Base-by-base conservation (phyloP, 2,113 vertebrate genomes). In the Trinectes maculatus region DNA sequence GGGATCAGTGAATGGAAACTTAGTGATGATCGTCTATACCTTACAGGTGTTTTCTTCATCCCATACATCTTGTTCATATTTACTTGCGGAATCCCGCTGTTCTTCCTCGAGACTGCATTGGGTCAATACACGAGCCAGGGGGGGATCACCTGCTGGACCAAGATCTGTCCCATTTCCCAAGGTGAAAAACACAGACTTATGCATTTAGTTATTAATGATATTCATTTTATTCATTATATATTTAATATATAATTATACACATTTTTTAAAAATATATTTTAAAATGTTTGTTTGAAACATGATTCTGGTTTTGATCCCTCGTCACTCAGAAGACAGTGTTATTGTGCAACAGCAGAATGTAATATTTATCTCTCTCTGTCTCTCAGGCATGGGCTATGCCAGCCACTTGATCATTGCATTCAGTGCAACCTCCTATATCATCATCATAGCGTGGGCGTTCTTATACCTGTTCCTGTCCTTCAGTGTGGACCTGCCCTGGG, bases 391-490 rank as follows among this genome's bases (percentile, higher is more conserved):
- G 51, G 87, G 85, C 43, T 87, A 83, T 42, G 83, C 87, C 19
- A 87, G 87, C 53, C 83, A 85, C 53, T 18, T 87, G 5, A 87
- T 89, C 65, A 89, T 87, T 10, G 2, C 42, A 8, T 70, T 89
- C 59, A 79, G 81, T 33, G 83, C 77, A 36, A 81, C 85, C 2
- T 89, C 85, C 18, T 89, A 89, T 10, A 31, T 89, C 28, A 46
- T 58, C 21, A 84, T 89, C 21, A 67, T 89, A 4, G 66, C 74
- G 0, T 89, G 87, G 85, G 77, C 83, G 0, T 87, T 87, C 42
- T 89, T 86, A 46, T 89, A 89, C 74, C 18, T 89, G 19, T 89
- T 87, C 66, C 46, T 47, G 1, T 89, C 87, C 56, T 87, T 89
- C 60, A 73, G 68, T 25, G 33, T 48, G 1, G 71, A 83, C 0